These are phyloP conservation scores for Strigops habroptila DNA, from an alignment of 2,113 vertebrate species.

Conservation along the genomic window DNA sequence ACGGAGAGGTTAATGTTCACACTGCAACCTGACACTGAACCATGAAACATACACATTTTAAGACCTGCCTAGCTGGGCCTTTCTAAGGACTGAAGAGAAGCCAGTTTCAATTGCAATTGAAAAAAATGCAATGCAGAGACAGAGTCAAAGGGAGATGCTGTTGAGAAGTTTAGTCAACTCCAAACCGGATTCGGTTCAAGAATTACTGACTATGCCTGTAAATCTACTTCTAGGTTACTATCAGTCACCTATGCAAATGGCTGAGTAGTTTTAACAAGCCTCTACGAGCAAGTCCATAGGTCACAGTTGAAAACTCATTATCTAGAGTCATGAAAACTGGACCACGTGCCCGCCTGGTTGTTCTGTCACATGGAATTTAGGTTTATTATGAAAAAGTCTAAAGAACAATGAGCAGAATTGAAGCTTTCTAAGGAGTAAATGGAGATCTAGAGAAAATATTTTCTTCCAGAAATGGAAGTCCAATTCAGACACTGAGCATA, in stretches of 20 bases:
- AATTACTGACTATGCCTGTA: not conserved
- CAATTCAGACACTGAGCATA: not conserved
- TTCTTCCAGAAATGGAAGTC: not conserved
- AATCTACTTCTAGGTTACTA: not conserved
- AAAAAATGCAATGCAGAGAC: not conserved
- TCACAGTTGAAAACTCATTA: not conserved
- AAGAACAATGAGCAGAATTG: not conserved
- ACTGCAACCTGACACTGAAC: not conserved
- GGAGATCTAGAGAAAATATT: not conserved
- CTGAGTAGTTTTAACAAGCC: not conserved
- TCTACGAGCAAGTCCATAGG: not conserved
- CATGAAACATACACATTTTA: fast-evolving
- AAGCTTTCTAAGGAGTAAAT: not conserved
- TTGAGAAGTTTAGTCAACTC: not conserved
- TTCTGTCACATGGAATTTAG: not conserved
- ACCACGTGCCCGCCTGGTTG: not conserved
- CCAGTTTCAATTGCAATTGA: not conserved
- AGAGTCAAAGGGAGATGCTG: not conserved
- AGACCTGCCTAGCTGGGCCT: not conserved
- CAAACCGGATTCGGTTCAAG: not conserved
- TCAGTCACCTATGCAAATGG: not conserved
- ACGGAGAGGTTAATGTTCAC: not conserved
- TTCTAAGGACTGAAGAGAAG: not conserved
- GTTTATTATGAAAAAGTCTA: not conserved
- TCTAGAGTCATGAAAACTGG: not conserved